Percentiles rank a stretch among this genome's conserved stretches.
Evolutionary conservation across 2,888 invertebrate species (phyloP).

Genomic region (Scaeva pyrastri): DNA sequence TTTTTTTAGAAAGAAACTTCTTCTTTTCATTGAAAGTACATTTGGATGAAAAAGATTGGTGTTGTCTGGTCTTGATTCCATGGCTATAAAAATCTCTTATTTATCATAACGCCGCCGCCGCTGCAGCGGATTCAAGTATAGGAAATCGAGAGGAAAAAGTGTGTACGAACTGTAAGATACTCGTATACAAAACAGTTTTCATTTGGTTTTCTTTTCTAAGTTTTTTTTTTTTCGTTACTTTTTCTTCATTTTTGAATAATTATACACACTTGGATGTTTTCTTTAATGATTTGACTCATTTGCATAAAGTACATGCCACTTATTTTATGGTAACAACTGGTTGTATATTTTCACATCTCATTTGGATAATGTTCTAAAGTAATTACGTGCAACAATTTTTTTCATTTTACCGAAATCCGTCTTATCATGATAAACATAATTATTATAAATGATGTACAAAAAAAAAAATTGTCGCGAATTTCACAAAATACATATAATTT

Average conservation of each 20-base stretch:
- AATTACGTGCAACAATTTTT: slow-evolving; percentile 10
- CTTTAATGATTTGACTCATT: slow-evolving; percentile 56
- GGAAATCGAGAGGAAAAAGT: slow-evolving; percentile 46
- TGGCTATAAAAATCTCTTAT: slow-evolving; percentile 43
- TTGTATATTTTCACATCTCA: slow-evolving; percentile 3
- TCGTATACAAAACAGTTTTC: slow-evolving; percentile 44
- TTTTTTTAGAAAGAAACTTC: slow-evolving; percentile 31
- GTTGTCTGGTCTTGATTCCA: slow-evolving; percentile 34
- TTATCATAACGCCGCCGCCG: slow-evolving; percentile 11
- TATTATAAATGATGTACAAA: too few species aligned
- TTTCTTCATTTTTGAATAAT: slow-evolving; percentile 46
- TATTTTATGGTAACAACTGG: background rate
- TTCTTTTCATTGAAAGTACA: slow-evolving; percentile 42
- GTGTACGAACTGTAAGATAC: slow-evolving; percentile 6
- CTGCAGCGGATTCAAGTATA: background rate
- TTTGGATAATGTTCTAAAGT: slow-evolving; percentile 50
- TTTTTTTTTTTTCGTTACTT: background rate
- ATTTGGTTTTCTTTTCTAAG: slow-evolving; percentile 44
- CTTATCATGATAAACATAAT: background rate
- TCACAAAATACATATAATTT: too few species aligned
- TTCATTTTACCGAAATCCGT: background rate
- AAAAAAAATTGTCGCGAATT: too few species aligned
- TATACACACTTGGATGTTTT: slow-evolving; percentile 53
- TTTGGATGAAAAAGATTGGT: slow-evolving; percentile 10
- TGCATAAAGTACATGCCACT: slow-evolving; percentile 36